phyloP scores from a whole-genome alignment of 30 jellyfish, hydroid and myxozoan species.

The Nemopilema nomurai region DNA sequence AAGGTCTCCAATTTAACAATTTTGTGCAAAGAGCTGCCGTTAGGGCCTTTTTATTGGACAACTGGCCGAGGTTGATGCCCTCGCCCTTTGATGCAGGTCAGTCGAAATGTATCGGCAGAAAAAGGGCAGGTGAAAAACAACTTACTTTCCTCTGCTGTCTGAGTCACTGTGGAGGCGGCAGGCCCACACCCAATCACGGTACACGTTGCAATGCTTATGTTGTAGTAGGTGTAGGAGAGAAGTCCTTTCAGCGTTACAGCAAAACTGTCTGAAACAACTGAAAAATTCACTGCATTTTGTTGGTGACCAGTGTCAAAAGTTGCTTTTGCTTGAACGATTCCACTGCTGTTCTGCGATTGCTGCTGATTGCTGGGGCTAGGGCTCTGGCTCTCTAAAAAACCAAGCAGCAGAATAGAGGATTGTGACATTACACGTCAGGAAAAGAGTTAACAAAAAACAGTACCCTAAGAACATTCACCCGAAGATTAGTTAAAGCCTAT shows the following conservation, averaged over 20 bases:
- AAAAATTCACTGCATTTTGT: neutral
- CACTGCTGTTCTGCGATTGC: neutral
- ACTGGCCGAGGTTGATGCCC: no score
- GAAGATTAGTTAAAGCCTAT: no score
- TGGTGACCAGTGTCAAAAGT: neutral
- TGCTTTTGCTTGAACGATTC: neutral
- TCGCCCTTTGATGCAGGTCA: no score
- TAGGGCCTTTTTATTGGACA: no score
- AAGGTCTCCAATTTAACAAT: neutral
- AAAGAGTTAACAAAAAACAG: no score
- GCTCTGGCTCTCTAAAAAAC: no score
- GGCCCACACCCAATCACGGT: conserved; percentile 63
- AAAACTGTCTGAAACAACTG: neutral
- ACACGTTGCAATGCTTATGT: conserved; percentile 23
- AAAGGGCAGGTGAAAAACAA: neutral
- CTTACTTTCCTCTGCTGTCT: conserved; percentile 35
- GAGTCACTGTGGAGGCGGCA: neutral
- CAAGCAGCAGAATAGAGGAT: no score
- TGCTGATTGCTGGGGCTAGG: neutral
- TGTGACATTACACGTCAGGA: no score
- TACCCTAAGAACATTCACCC: no score
- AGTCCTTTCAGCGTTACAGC: conserved; percentile 25
- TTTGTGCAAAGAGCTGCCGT: neutral
- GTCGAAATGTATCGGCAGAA: no score
- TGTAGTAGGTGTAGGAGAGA: conserved; percentile 32